phyloP scores from a whole-genome alignment of 2,113 vertebrate species.

The Periophthalmus modestus region DNA sequence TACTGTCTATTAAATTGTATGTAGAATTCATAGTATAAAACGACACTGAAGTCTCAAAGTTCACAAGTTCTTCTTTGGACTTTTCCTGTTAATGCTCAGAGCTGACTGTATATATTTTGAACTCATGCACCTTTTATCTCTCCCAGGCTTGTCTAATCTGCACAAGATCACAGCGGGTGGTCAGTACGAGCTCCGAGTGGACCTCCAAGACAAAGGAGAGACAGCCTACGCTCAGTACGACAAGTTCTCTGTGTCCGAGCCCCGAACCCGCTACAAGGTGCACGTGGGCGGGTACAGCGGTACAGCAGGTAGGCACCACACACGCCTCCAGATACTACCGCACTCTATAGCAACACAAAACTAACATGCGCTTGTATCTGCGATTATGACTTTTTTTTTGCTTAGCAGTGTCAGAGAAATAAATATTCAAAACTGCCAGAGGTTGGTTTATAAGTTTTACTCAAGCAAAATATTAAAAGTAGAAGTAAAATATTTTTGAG shows the following conservation, averaged over 20 bases:
- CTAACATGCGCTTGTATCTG: no score
- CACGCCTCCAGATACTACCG: not conserved
- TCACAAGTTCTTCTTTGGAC: no score
- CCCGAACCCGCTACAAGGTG: constrained; percentile 87
- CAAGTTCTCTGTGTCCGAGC: constrained; percentile 86
- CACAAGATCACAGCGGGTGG: constrained; percentile 91
- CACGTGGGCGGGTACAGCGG: constrained; percentile 92
- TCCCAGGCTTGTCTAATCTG: constrained; percentile 88
- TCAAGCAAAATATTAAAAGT: no score
- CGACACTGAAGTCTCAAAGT: no score
- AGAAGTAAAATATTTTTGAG: no score
- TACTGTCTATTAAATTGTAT: no score
- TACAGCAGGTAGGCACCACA: constrained; percentile 83
- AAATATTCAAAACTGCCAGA: no score
- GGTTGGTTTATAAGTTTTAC: no score
- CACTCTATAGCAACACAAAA: not conserved
- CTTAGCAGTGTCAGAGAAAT: no score
- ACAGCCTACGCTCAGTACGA: constrained; percentile 89
- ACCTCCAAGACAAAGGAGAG: constrained; percentile 86
- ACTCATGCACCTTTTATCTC: not conserved
- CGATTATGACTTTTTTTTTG: not conserved
- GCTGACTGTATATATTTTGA: no score
- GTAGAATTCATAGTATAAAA: no score
- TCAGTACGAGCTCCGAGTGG: constrained; percentile 92
- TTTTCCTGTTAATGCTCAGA: no score